These are phyloP conservation scores for Epizoanthus illoricatus DNA, from an alignment of 92 coral and sea anemone genomes.

Conservation along the genomic window DNA sequence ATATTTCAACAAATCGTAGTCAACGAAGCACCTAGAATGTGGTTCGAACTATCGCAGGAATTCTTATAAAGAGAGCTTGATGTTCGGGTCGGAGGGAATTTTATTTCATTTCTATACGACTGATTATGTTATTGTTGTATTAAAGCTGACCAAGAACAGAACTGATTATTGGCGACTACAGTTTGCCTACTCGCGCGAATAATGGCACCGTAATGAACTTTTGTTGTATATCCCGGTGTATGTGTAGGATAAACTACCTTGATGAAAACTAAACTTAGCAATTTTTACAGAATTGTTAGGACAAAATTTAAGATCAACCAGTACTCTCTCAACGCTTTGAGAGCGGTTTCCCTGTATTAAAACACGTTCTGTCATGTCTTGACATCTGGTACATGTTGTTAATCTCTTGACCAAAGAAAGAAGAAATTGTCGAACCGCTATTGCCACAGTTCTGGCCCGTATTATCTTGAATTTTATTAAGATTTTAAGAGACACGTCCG, in stretches of 20 bases:
- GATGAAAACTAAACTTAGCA: not conserved
- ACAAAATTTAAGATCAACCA: not conserved
- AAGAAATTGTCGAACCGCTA: not conserved
- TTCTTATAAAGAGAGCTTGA: not conserved
- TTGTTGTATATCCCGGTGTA: not conserved
- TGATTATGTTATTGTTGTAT: not conserved
- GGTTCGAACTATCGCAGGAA: not conserved
- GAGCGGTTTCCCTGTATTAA: not conserved
- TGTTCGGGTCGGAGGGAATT: no score
- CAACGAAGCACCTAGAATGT: not conserved
- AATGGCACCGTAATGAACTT: slow-evolving; percentile 16
- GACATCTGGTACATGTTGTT: slow-evolving; percentile 17
- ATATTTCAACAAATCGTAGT: slow-evolving; percentile 4
- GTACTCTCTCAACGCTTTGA: not conserved
- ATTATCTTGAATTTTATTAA: not conserved
- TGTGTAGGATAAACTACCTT: not conserved
- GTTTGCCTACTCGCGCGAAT: not conserved
- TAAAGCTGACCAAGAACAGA: not conserved
- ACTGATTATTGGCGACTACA: not conserved
- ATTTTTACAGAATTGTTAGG: not conserved
- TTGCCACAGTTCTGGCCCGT: not conserved
- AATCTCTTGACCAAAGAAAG: slow-evolving; percentile 15
- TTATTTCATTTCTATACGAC: no score
- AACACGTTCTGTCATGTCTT: slow-evolving; percentile 17
- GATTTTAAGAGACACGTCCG: not conserved